Base-by-base conservation (phyloP, 1,140 invertebrate genomes). In the Ganaspis sp. region DNA sequence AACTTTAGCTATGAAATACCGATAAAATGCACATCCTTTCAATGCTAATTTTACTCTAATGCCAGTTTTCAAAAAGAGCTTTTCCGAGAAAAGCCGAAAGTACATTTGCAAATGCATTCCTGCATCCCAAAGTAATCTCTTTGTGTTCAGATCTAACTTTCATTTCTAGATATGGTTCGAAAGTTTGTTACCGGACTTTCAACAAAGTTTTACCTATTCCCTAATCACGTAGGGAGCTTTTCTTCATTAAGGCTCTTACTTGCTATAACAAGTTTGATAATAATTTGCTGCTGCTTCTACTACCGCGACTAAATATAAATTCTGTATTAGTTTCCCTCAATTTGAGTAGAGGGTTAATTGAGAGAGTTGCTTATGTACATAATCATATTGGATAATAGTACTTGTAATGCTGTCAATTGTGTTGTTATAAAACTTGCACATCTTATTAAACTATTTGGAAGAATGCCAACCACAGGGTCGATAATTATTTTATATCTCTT, bases 141-240 rank as follows among this genome's bases (percentile, higher is more conserved):
- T 15, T 34, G 58, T 64, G 26, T 64, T 26, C 15, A 21, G 0
- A 34, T 64, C 58, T 64, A 64, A 64, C 23, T 64, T 64, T 64
- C 26, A 64, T 64, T 64, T 64, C 11, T 15, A 64, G 58, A n/a
- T 64, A 64, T 64, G 26, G 58, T 64, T 64, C 58, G 58, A 34
- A 34, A 64, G 58, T 64, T 29, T 64, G 23, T 64, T n/a, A 26
- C 23, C 15, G 58, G 23, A 11, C 58, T 64, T 64, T 64, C 58
- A 29, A 64, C 26, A 34, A 64, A 64, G 58, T 29, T 49, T 49
- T 64, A 29, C 58, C 26, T 64, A 34, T 29, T 64, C 26, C 26
- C 58, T 49, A 64, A 64, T 34, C 58, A 64, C 26, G 26, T 29
- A 64, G 26, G 58, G 58, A 64, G 58, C 58, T 64, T 64, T 64